Evolutionary conservation across 2,888 invertebrate genomes (phyloP).

Genomic region (Agrotis puta): DNA sequence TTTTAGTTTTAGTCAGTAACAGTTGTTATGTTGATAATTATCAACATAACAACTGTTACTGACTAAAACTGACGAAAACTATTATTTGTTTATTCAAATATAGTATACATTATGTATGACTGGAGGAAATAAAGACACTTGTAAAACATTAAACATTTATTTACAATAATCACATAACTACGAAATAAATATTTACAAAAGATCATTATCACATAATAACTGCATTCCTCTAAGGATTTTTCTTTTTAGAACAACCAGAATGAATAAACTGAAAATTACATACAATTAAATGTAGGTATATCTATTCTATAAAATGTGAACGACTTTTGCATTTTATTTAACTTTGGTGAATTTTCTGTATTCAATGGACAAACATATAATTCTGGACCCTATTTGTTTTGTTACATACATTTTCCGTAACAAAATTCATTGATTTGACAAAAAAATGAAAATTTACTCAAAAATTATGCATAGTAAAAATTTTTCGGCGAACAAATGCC

Average conservation of each 20-base stretch:
- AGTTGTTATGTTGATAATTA: too few species aligned
- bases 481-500: conserved; percentile 19
- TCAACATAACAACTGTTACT: too few species aligned
- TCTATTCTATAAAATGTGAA: conserved; percentile 23
- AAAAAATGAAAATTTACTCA: conserved; percentile 32
- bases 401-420: conserved; percentile 4
- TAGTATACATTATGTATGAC: not conserved
- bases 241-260: conserved; percentile 21
- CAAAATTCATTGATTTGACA: conserved; percentile 5
- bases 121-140: conserved; percentile 45
- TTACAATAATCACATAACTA: conserved; percentile 77
- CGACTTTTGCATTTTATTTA: conserved; percentile 27
- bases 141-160: conserved; percentile 77
- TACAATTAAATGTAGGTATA: conserved; percentile 12
- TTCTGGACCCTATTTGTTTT: not conserved
- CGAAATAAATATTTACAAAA: conserved; percentile 83
- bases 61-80: too few species aligned
- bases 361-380: not conserved
- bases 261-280: conserved; percentile 22
- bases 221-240: conserved; percentile 52
- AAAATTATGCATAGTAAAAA: conserved; percentile 33
- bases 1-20: too few species aligned
- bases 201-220: conserved; percentile 75
- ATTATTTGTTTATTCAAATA: not conserved
- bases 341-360: conserved; percentile 24